Percentiles rank a stretch among this genome's conserved stretches.
Evolutionary conservation across 2,797 vertebrate species (phyloP).

Genomic region (Siniperca obscura): DNA sequence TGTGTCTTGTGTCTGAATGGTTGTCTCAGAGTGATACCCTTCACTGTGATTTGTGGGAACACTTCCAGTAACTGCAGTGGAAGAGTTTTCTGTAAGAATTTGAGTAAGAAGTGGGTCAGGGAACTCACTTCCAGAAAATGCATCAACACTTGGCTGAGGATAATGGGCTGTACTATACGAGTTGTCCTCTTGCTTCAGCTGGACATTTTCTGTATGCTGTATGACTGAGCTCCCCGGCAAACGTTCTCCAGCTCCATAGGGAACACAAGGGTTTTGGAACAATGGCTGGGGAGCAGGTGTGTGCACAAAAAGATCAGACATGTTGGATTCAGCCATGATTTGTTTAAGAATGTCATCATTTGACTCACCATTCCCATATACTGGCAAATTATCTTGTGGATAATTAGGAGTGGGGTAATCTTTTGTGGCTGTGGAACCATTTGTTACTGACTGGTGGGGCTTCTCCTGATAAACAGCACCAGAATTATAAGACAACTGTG

Average conservation of each 20-base stretch:
- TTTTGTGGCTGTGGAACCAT: constrained; percentile 79
- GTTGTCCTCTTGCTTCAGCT: constrained; percentile 68
- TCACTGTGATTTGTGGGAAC: constrained; percentile 73
- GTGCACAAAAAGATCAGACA: constrained; percentile 85
- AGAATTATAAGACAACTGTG: constrained; percentile 83
- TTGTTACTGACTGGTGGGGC: constrained; percentile 83
- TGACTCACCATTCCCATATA: constrained; percentile 79
- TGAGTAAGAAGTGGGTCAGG: constrained; percentile 82
- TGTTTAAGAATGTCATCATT: constrained; percentile 89
- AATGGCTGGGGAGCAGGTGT: constrained; percentile 77
- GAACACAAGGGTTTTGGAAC: constrained; percentile 71
- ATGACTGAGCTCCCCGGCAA: constrained; percentile 82
- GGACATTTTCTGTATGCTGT: constrained; percentile 82
- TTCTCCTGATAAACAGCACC: constrained; percentile 85
- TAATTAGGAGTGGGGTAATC: constrained; percentile 85
- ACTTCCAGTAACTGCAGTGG: constrained; percentile 81
- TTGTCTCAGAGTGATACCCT: constrained; percentile 73
- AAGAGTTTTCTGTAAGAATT: constrained; percentile 80
- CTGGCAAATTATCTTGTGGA: constrained; percentile 79
- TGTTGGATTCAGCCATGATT: constrained; percentile 87
- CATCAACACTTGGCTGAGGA: constrained; percentile 81
- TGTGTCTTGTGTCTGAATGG: constrained; percentile 82
- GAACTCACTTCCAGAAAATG: constrained; percentile 79
- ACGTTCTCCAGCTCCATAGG: constrained; percentile 61
- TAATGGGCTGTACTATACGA: constrained; percentile 76